Conservation (phyloP, 2,888 invertebrate species). For the Cabera pusaria region DNA sequence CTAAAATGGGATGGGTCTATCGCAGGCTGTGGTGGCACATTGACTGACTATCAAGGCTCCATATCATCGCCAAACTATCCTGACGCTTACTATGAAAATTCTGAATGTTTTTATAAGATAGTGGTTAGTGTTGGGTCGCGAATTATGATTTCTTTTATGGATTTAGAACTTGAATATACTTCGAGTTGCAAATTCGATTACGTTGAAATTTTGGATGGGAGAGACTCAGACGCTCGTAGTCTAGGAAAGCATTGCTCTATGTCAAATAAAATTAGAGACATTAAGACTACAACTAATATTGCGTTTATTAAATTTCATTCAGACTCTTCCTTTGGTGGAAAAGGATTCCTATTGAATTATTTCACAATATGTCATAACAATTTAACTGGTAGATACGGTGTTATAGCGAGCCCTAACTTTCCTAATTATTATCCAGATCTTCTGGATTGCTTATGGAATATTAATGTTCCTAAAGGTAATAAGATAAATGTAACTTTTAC, state of each 20-base stretch:
- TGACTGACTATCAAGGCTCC: constrained; percentile 87
- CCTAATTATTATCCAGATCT: constrained; percentile 85
- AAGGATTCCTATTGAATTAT: constrained; percentile 92
- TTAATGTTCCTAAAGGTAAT: constrained; percentile 90
- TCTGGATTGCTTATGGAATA: constrained; percentile 90
- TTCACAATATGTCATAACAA: constrained; percentile 87
- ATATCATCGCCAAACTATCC: constrained; percentile 95
- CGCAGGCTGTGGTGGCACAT: constrained; percentile 91
- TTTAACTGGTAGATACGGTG: constrained; percentile 86
- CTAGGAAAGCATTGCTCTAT: constrained; percentile 86
- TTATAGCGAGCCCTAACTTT: constrained; percentile 94
- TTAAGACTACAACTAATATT: constrained; percentile 85
- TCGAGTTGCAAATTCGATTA: constrained; percentile 86
- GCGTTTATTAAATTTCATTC: constrained; percentile 89
- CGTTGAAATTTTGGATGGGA: constrained; percentile 87
- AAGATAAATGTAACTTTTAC: constrained; percentile 92
- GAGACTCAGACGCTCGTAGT: constrained; percentile 73
- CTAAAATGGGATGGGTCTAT: constrained; percentile 71
- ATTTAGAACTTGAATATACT: constrained; percentile 87
- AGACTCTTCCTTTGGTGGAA: constrained; percentile 84
- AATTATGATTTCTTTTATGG: constrained; percentile 86
- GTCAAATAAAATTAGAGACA: constrained; percentile 53
- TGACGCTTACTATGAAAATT: constrained; percentile 85
- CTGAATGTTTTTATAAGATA: constrained; percentile 92
- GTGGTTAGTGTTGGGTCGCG: constrained; percentile 87